A percentile compares a stretch with the other conserved stretches of the same genome.
Evolutionary conservation across 2,888 invertebrate genomes (phyloP).

Genomic region (Loripinus fragilis): DNA sequence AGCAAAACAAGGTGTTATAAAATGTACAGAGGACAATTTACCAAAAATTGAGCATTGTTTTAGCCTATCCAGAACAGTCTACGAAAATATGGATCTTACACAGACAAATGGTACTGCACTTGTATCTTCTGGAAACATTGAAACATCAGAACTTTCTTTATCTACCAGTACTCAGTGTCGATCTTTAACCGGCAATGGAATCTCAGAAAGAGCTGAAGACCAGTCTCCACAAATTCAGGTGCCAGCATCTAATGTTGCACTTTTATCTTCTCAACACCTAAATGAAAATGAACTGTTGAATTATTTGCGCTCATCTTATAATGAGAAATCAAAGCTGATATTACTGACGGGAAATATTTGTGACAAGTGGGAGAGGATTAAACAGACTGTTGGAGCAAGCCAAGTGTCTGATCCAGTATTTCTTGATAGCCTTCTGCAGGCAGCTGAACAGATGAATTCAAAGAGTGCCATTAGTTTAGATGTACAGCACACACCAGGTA

Average conservation of each 20-base stretch:
- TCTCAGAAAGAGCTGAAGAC: background rate
- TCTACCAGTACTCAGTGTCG: too few relatives aligned
- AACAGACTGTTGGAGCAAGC: constrained; percentile 39
- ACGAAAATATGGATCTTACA: background rate
- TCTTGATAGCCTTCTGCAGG: constrained; percentile 40
- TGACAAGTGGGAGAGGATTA: constrained; percentile 49
- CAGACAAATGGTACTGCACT: too few relatives aligned
- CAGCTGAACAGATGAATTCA: constrained; percentile 23
- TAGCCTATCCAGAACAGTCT: background rate
- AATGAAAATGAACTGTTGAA: background rate
- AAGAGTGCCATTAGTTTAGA: too few relatives aligned
- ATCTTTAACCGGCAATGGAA: too few relatives aligned
- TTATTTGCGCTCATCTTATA: background rate
- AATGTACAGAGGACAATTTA: background rate
- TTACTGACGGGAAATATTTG: constrained; percentile 43
- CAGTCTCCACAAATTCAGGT: background rate
- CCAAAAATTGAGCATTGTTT: background rate
- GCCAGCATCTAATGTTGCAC: background rate
- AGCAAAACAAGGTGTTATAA: background rate
- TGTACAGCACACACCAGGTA: background rate
- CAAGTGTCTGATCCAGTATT: constrained; percentile 49
- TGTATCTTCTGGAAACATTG: background rate
- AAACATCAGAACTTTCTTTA: too few relatives aligned
- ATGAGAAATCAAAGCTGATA: constrained; percentile 6
- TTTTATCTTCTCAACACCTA: background rate